phyloP scores from a whole-genome alignment of 2,888 invertebrate species.

The Dorcus hopei region DNA sequence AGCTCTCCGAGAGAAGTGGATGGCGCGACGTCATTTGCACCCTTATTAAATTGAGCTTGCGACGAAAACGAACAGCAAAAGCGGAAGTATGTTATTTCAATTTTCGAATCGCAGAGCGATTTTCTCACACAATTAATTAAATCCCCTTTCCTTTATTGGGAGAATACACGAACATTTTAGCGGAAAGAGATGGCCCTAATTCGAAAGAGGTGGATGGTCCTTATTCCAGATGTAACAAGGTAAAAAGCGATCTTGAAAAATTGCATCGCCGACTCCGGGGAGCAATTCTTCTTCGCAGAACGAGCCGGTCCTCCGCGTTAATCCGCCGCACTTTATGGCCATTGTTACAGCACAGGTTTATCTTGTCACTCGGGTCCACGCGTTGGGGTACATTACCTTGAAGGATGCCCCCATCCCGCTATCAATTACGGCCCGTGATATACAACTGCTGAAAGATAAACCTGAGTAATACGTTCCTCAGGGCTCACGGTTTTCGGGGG shows the following conservation, averaged over 20 bases:
- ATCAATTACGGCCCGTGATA: conserved; percentile 5
- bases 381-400: conserved; percentile 2
- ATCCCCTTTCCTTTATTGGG: no score
- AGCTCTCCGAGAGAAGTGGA: no score
- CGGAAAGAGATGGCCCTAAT: no score
- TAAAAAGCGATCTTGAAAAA: conserved; percentile 9
- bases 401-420: conserved; percentile 3
- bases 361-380: conserved; percentile 1
- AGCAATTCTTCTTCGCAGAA: not conserved
- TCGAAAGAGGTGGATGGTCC: no score
- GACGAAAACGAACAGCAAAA: no score
- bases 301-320: not conserved
- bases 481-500: not conserved
- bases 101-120: no score
- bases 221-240: conserved; percentile 1
- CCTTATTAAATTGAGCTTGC: no score
- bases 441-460: conserved; percentile 5
- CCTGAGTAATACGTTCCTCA: not conserved
- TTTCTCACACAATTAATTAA: no score
- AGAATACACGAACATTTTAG: no score
- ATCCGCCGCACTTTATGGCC: conserved; percentile 8
- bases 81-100: no score
- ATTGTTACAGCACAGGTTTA: conserved; percentile 6
- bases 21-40: no score
- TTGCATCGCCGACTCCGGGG: conserved; percentile 1